These are phyloP conservation scores for Jacana jacana DNA, from an alignment of 2,113 vertebrate genomes.

Conservation along the genomic window DNA sequence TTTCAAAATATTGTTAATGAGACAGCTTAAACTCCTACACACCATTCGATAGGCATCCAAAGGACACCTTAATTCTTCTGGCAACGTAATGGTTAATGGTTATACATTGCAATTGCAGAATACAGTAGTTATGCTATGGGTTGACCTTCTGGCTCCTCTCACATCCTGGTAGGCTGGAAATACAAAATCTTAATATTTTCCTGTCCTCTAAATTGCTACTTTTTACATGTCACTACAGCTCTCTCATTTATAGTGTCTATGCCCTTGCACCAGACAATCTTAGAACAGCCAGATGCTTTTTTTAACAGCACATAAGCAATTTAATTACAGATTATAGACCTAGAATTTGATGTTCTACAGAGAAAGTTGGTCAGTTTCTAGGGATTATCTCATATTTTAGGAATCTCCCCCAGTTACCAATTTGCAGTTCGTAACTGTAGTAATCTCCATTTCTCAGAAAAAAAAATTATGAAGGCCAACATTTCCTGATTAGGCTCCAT, in stretches of 20 bases:
- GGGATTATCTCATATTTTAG: constrained; percentile 68
- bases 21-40: neutral
- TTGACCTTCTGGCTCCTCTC: neutral
- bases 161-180: neutral
- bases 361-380: constrained; percentile 25
- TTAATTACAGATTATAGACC: constrained; percentile 61
- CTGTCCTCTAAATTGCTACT: neutral
- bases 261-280: neutral
- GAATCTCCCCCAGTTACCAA: constrained; percentile 54
- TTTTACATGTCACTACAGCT: neutral
- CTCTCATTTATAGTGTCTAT: neutral
- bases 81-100: rapidly evolving
- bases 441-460: constrained; percentile 35
- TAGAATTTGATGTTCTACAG: constrained; percentile 57
- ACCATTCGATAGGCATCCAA: neutral
- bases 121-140: neutral
- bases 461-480: neutral
- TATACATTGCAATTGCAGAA: neutral
- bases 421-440: constrained; percentile 53
- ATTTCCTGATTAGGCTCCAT: constrained; percentile 46
- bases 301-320: constrained; percentile 53
- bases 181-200: neutral
- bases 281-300: constrained; percentile 33
- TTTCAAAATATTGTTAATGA: neutral
- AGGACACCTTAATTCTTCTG: neutral